Evolutionary conservation across 2,113 vertebrate species (phyloP), one percentile per base, ranked within the genome.

Genomic region (Lampris incognitus): DNA sequence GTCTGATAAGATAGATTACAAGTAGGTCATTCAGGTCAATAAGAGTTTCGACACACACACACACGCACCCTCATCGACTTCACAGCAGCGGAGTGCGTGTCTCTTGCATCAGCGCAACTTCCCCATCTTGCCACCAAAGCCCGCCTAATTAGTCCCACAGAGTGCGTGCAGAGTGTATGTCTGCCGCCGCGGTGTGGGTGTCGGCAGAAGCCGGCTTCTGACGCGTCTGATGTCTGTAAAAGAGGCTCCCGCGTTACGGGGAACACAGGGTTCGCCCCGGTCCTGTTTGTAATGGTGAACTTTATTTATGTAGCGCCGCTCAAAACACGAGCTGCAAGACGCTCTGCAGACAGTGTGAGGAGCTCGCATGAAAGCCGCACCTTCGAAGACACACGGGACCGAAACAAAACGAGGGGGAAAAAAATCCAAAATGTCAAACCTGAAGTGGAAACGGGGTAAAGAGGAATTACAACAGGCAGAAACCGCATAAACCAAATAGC

Each of bases 131-230:
- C 69, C 79, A 80, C 60, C 76, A 86, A 79, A 85, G 74, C 67
- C 77, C 69, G 61, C 70, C 78, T 91, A 91, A 91, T 91, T 88
- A 89, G 85, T 86, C 87, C 88, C 86, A 76, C 55, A 67, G 88
- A 82, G 90, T 80, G 78, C 67, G 74, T 66, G 59, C 66, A n/a
- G 46, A 1, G 60, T 69, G 72, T 83, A 69, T 66, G 61, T 86
- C 64, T 69, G 68, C 24, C 39, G 62, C 49, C 1, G 37, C 50
- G 42, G 66, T 76, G 74, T 86, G 82, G 69, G 80, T 52, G 80
- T 84, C 56, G 69, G 69, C 78, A 72, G 49, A 55, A 84, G 48
- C 85, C 77, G 66, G 75, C 78, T 76, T 76, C 74, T 85, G 84
- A 79, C 83, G 65, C 69, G 61, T 82, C 74, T 70, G 11, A 78